Evolutionary conservation across 2,113 vertebrate species (phyloP).

Genomic region (Sturnus vulgaris): DNA sequence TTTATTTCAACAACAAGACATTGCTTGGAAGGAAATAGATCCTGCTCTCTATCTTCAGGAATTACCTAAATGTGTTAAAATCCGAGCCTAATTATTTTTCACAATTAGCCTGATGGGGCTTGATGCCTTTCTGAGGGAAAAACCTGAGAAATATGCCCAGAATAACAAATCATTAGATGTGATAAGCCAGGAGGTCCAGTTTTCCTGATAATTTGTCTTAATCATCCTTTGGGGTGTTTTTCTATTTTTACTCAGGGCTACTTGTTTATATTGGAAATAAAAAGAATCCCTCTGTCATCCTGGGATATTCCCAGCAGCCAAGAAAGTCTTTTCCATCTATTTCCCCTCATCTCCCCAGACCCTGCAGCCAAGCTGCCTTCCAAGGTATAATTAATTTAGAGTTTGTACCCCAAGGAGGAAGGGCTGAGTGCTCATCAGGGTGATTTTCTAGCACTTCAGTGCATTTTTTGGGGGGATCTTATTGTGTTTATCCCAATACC

Average conservation of each 20-base stretch:
- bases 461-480: background rate
- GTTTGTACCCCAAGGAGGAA: constrained; percentile 5
- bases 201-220: constrained; percentile 8
- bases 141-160: background rate
- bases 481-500: constrained; percentile 24
- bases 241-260: background rate
- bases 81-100: background rate
- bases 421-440: background rate
- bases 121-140: background rate
- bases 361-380: background rate
- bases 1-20: background rate
- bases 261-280: background rate
- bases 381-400: constrained; percentile 58
- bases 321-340: constrained; percentile 4
- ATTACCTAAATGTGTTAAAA: background rate
- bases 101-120: background rate
- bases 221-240: background rate
- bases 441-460: background rate
- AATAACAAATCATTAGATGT: background rate
- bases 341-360: constrained; percentile 6
- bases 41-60: background rate
- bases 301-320: constrained; percentile 7
- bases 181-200: background rate
- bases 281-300: background rate
- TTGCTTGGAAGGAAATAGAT: background rate